Percentiles rank a stretch among this genome's conserved stretches.
Evolutionary conservation across 2,113 vertebrate genomes (phyloP).

Genomic region (Hemiprocne comata): DNA sequence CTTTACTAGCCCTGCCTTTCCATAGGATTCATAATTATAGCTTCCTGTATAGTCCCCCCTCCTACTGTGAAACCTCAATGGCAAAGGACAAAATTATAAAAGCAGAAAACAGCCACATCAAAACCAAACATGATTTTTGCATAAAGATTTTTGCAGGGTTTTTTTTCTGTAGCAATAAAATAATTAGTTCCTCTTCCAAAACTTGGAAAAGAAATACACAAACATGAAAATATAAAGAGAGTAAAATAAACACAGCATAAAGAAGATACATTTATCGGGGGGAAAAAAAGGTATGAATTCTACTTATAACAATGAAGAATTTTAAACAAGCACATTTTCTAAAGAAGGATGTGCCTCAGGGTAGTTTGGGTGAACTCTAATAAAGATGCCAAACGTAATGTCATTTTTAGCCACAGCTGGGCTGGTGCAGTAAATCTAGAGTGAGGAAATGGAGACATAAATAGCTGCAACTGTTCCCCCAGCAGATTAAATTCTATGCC

Average conservation of each 20-base stretch:
- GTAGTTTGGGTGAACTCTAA: neutral
- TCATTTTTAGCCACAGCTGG: neutral
- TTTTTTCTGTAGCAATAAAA: neutral
- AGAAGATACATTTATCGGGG: neutral
- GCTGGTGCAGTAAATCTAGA: neutral
- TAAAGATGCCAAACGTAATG: neutral
- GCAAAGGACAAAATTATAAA: neutral
- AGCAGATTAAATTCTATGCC: neutral
- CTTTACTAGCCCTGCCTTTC: neutral
- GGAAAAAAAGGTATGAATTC: accelerated
- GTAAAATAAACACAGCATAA: neutral
- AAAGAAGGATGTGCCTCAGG: neutral
- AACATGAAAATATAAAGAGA: neutral
- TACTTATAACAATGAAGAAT: neutral
- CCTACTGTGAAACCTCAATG: neutral
- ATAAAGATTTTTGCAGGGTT: neutral
- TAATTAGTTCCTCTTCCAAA: neutral
- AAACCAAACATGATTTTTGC: neutral
- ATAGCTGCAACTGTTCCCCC: neutral
- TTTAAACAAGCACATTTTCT: neutral
- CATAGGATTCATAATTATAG: neutral
- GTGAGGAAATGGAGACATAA: neutral
- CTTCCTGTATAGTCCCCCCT: accelerated
- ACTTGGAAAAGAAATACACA: neutral
- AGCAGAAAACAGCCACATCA: neutral